Percentiles rank a stretch among this genome's conserved stretches.
phyloP scores from a whole-genome alignment of 2,888 invertebrate genomes.

The Rhopalosiphum nymphaeae region DNA sequence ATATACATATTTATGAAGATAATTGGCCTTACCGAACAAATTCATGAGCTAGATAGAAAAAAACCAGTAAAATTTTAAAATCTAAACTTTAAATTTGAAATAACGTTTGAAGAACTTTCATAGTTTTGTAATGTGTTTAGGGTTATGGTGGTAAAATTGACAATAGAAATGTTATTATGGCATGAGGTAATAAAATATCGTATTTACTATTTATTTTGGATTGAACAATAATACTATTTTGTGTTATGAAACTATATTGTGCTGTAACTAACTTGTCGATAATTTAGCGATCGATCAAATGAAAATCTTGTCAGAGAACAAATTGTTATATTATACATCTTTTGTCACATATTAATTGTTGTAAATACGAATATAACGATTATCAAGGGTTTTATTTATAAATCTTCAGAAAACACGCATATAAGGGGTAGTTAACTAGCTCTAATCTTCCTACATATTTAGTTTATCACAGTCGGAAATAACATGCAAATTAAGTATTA shows the following conservation, averaged over 20 bases:
- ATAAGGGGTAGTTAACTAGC: neutral
- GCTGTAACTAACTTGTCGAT: neutral
- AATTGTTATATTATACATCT: neutral
- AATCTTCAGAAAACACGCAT: neutral
- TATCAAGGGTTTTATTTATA: neutral
- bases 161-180: neutral
- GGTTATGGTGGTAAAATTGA: too few species aligned
- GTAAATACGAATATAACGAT: neutral
- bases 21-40: neutral
- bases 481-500: constrained; percentile 3
- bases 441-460: neutral
- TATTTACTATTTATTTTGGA: neutral
- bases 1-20: neutral
- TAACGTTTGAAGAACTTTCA: neutral
- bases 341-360: neutral
- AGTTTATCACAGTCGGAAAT: neutral
- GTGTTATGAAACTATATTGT: neutral
- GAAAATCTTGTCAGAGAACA: neutral
- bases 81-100: neutral
- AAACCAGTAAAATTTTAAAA: neutral
- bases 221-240: neutral
- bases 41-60: neutral
- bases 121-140: neutral
- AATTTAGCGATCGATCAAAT: neutral
- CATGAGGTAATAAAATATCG: neutral